These are phyloP conservation scores for Drosophila lutescens DNA, from an alignment of 2,888 invertebrate species.

Conservation along the genomic window DNA sequence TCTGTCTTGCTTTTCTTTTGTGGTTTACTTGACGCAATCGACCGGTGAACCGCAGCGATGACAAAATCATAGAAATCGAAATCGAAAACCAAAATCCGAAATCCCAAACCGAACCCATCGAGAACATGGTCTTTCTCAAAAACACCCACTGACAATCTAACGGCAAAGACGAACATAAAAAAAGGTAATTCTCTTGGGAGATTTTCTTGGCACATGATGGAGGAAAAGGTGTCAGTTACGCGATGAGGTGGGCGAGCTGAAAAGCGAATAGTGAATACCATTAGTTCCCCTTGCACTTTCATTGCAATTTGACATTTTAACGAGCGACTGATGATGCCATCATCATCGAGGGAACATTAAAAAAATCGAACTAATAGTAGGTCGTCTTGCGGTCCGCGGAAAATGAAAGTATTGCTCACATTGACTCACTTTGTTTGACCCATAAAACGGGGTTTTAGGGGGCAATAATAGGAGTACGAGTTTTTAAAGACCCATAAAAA, in stretches of 20 bases:
- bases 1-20: conserved; percentile 29
- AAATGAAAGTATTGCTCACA: conserved; percentile 30
- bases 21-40: conserved; percentile 71
- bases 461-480: conserved; percentile 8
- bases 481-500: conserved; percentile 1
- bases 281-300: conserved; percentile 41
- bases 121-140: conserved; percentile 25
- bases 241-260: conserved; percentile 29
- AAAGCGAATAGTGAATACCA: neutral
- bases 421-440: conserved; percentile 16
- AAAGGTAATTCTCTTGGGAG: conserved; percentile 23
- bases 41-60: conserved; percentile 60
- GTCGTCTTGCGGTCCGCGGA: conserved; percentile 22
- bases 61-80: conserved; percentile 45
- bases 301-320: conserved; percentile 48
- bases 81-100: conserved; percentile 45
- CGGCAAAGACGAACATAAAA: conserved; percentile 19
- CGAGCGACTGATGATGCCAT: conserved; percentile 44
- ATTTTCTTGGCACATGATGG: conserved; percentile 14
- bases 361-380: conserved; percentile 21
- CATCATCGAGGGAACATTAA: conserved; percentile 37
- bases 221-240: conserved; percentile 22
- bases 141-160: conserved; percentile 42
- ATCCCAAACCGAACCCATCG: conserved; percentile 31
- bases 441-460: conserved; percentile 15